Conservation (phyloP, 2,888 invertebrate species). For the Callyntrura guangdongensis region DNA sequence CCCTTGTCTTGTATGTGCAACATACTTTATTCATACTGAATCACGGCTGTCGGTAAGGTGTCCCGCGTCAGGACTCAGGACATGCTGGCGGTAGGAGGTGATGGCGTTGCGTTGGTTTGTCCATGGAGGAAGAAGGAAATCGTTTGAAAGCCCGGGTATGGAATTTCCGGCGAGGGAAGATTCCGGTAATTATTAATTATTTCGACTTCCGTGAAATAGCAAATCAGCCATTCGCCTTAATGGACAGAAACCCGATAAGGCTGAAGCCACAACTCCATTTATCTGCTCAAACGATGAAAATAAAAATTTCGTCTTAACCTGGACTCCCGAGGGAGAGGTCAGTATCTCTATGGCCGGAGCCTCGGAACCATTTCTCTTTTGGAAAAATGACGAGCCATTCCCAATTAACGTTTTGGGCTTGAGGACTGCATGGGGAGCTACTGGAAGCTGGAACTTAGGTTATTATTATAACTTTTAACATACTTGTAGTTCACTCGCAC, state of each 20-base stretch:
- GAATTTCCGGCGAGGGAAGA: no score
- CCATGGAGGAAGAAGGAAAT: no score
- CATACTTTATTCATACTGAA: no score
- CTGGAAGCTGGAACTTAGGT: slow-evolving; percentile 89
- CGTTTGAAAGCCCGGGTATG: no score
- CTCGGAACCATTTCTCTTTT: slow-evolving; percentile 87
- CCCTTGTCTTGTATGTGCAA: no score
- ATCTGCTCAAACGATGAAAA: slow-evolving; percentile 88
- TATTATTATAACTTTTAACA: slow-evolving; percentile 34
- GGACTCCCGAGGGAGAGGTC: slow-evolving; percentile 86
- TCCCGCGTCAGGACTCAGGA: no score
- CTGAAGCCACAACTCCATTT: slow-evolving; percentile 88
- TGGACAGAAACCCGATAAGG: slow-evolving; percentile 89
- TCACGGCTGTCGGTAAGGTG: no score
- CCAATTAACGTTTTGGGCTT: slow-evolving; percentile 89
- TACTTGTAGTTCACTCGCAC: background rate
- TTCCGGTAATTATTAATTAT: no score
- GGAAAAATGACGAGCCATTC: slow-evolving; percentile 89
- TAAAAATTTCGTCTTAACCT: slow-evolving; percentile 83
- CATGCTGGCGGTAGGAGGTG: no score
- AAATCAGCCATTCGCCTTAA: slow-evolving; percentile 89
- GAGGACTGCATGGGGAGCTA: slow-evolving; percentile 89
- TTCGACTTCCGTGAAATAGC: no score
- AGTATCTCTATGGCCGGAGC: slow-evolving; percentile 87
- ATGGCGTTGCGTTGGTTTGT: no score